Base-by-base conservation (phyloP, 2,113 vertebrate genomes). In the Stercorarius parasiticus region DNA sequence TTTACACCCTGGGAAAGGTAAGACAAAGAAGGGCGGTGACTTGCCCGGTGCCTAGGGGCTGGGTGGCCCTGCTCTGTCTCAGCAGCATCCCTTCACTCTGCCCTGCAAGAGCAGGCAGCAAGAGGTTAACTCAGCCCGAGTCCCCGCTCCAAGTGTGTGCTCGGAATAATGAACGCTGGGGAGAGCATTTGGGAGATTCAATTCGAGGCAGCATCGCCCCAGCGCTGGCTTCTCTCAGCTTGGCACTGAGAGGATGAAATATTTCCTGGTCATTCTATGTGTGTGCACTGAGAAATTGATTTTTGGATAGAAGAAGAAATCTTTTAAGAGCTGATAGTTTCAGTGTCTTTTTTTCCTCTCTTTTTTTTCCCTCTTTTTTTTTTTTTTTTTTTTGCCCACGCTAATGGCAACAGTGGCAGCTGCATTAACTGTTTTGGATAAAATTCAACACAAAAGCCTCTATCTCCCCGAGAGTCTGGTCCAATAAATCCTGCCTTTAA, bases 371-470 rank as follows among this genome's bases (percentile, higher is more conserved):
- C 21, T 36, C 19, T 4, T 19, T 45, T 18, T 45, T 16, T 45
- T 9, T 43, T 18, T 15, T 15, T 7, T 11, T 12, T 73, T 70
- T 74, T 42, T 53, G 7, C 94, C 89, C 59, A 47, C 2, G 4
- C 80, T 95, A 71, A 97, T 82, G 81, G 70, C 93, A 83, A 74
- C 61, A 61, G 77, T 86, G 88, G 91, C 89, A 86, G 89, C 93
- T 96, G 94, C 86, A 52, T 96, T 93, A 96, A 95, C 76, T 47
- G 55, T 59, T 93, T 95, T 93, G 97, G 97, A 91, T 78, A 47
- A 86, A 85, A 90, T 69, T 88, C 96, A 95, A n/a, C 88, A 96
- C 90, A 95, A 97, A 97, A 96, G 91, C 92, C 71, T 93, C 50
- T 59, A 40, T 95, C 95, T 87, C 90, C 89, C 56, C 15, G 45